Percentiles rank a stretch among this genome's conserved stretches.
phyloP scores from a whole-genome alignment of 2,797 vertebrate species.

The Mustela erminea region DNA sequence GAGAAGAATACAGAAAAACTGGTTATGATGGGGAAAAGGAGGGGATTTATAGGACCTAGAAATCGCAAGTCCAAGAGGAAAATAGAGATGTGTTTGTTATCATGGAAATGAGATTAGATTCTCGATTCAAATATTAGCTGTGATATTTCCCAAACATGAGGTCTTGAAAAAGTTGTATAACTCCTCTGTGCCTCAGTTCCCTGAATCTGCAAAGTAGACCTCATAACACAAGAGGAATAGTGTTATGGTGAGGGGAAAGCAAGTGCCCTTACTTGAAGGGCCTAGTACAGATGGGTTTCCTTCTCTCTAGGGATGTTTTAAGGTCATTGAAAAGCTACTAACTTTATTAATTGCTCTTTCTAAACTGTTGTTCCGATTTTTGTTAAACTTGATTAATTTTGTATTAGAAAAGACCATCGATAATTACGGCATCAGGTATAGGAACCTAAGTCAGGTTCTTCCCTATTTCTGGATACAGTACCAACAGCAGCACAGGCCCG shows the following conservation, averaged over 20 bases:
- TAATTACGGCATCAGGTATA: not conserved
- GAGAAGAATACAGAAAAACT: not conserved
- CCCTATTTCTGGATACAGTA: slow-evolving; percentile 22
- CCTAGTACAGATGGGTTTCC: not conserved
- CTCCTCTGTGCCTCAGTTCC: not conserved
- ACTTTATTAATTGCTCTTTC: not conserved
- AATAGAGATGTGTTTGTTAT: not conserved
- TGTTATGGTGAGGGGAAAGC: not conserved
- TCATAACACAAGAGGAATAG: not conserved
- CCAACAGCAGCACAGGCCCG: not conserved
- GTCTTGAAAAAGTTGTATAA: not conserved
- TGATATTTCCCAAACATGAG: not conserved
- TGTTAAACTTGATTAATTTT: not conserved
- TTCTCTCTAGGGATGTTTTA: not conserved
- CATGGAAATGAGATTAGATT: not conserved
- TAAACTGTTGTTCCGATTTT: not conserved
- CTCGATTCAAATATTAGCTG: not conserved
- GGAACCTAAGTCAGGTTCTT: not conserved
- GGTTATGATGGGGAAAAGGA: not conserved
- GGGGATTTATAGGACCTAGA: not conserved
- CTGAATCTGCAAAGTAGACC: not conserved
- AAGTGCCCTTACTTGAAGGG: not conserved
- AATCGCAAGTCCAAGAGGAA: not conserved
- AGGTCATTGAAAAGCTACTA: not conserved
- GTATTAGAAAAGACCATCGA: not conserved